phyloP scores from a whole-genome alignment of 2,113 vertebrate species.

The Laticauda colubrina region DNA sequence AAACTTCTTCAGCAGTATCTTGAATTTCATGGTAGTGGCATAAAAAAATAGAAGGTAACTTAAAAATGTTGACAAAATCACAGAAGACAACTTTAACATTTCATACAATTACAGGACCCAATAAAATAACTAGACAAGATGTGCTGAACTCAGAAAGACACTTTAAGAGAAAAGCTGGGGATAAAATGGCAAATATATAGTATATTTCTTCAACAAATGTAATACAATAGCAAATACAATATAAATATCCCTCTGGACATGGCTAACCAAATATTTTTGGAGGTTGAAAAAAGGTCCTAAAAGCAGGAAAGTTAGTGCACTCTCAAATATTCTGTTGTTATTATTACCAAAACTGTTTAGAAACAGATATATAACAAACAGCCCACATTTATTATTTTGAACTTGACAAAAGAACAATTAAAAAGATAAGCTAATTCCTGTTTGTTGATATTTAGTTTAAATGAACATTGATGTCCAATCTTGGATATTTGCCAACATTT shows the following conservation, averaged over 20 bases:
- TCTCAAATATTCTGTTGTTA: neutral
- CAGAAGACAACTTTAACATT: neutral
- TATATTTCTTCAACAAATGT: neutral
- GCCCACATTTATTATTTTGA: neutral
- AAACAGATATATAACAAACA: neutral
- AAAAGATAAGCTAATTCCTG: neutral
- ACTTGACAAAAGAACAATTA: neutral
- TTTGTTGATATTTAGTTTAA: neutral
- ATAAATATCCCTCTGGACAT: neutral
- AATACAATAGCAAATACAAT: neutral
- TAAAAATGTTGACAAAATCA: conserved; percentile 38
- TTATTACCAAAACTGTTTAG: neutral
- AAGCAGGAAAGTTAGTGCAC: neutral
- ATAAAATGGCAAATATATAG: conserved; percentile 39
- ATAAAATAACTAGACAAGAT: conserved; percentile 22
- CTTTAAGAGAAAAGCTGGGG: conserved; percentile 38
- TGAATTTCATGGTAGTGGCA: conserved; percentile 39
- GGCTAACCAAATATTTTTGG: neutral
- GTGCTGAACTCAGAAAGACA: conserved; percentile 21
- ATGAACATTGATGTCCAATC: neutral
- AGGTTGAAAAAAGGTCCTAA: neutral
- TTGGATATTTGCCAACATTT: neutral
- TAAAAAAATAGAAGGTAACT: conserved; percentile 40
- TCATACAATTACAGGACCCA: conserved; percentile 28
- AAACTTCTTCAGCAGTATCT: conserved; percentile 47